Conservation (phyloP, 2,113 vertebrate genomes). For the Grallaria varia region DNA sequence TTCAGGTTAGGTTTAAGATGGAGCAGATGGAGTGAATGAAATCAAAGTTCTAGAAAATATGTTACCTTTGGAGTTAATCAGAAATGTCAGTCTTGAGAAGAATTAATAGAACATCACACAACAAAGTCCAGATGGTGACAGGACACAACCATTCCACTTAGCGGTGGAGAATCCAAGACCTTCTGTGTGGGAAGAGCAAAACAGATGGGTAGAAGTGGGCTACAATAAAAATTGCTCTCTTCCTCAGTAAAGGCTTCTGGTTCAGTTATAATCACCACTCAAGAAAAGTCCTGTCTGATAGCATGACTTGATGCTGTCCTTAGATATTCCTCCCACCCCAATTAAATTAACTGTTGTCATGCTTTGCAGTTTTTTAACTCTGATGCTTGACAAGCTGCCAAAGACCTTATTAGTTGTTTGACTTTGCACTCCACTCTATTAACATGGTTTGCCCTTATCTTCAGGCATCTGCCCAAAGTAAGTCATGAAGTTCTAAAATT, state of each 20-base stretch:
- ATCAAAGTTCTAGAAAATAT: background rate
- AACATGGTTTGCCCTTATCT: background rate
- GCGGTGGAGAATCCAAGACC: background rate
- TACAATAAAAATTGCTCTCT: background rate
- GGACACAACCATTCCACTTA: background rate
- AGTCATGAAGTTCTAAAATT: background rate
- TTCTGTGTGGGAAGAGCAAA: background rate
- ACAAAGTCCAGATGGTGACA: background rate
- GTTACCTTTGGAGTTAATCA: background rate
- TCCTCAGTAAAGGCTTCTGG: background rate
- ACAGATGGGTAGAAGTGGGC: background rate
- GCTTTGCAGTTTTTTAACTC: background rate
- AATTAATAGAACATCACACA: background rate
- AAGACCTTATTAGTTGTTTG: background rate
- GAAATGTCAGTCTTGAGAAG: background rate
- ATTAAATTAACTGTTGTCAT: background rate
- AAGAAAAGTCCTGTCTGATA: background rate
- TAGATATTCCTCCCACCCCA: accelerated
- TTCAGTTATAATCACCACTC: background rate
- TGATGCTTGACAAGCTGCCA: background rate
- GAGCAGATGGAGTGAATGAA: background rate
- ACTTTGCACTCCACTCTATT: background rate
- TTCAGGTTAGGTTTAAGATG: background rate
- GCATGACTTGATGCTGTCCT: background rate
- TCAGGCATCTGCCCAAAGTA: background rate